phyloP scores from a whole-genome alignment of 2,888 invertebrate genomes.

The Pedicia rivosa region DNA sequence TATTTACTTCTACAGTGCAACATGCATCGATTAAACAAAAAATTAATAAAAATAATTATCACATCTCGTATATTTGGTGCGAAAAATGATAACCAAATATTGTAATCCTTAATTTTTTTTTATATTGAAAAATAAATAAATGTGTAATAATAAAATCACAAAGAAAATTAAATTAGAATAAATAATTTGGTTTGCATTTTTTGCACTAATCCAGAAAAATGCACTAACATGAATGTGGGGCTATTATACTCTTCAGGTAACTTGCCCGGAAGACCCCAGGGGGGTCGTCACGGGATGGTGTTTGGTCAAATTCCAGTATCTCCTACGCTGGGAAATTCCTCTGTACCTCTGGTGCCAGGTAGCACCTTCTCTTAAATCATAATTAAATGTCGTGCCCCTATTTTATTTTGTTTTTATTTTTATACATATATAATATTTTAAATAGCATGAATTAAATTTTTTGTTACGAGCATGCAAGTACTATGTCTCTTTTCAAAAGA shows the following conservation, averaged over 20 bases:
- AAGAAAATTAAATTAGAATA: not conserved
- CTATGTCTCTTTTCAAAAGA: too few species aligned
- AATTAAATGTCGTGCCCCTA: slow-evolving; percentile 4
- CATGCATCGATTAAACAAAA: slow-evolving; percentile 1
- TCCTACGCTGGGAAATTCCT: slow-evolving; percentile 31
- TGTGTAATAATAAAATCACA: not conserved
- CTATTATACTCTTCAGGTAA: slow-evolving; percentile 32
- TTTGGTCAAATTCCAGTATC: slow-evolving; percentile 39
- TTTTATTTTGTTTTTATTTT: slow-evolving; percentile 9
- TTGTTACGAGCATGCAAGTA: too few species aligned
- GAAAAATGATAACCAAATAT: not conserved
- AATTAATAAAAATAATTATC: not conserved
- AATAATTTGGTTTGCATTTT: too few species aligned
- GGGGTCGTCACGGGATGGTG: slow-evolving; percentile 48
- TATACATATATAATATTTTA: slow-evolving; percentile 7
- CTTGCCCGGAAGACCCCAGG: slow-evolving; percentile 45
- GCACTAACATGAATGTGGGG: slow-evolving; percentile 8
- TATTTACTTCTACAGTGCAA: slow-evolving; percentile 2
- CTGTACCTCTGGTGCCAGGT: slow-evolving; percentile 37
- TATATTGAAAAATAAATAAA: not conserved
- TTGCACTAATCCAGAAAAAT: slow-evolving; percentile 4
- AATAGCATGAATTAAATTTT: not conserved
- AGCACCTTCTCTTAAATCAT: slow-evolving; percentile 17
- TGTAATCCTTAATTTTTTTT: not conserved
- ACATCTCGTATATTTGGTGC: not conserved